Conservation (phyloP, 1,140 invertebrate species). For the Carposina sasakii region DNA sequence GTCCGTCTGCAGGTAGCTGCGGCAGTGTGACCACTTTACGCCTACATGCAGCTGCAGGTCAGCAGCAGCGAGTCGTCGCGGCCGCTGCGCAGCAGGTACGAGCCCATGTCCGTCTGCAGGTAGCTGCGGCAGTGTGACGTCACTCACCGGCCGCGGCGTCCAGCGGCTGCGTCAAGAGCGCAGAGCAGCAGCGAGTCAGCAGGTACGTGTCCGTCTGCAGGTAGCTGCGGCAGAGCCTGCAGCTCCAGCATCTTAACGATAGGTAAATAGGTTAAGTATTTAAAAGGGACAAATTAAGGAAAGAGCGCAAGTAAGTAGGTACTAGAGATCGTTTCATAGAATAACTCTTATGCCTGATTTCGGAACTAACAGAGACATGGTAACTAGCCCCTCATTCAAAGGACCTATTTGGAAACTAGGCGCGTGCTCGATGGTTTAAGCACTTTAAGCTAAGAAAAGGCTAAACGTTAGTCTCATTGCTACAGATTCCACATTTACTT, state of each 20-base stretch:
- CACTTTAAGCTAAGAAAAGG: too few species aligned
- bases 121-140: conserved; percentile 89
- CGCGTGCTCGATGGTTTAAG: too few species aligned
- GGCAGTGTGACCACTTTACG: conserved; percentile 82
- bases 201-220: conserved; percentile 91
- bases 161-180: conserved; percentile 84
- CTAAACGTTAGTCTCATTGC: too few species aligned
- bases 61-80: conserved; percentile 87
- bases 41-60: conserved; percentile 88
- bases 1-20: conserved; percentile 87
- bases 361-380: too few species aligned
- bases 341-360: too few species aligned
- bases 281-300: too few species aligned
- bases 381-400: too few species aligned
- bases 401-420: too few species aligned
- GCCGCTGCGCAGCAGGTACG: conserved; percentile 85
- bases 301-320: too few species aligned
- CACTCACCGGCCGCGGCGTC: conserved; percentile 84
- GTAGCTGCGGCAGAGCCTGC: conserved; percentile 88
- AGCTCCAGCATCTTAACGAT: conserved; percentile 87
- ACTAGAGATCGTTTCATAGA: too few species aligned
- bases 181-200: conserved; percentile 88
- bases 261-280: too few species aligned
- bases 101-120: conserved; percentile 91
- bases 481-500: too few species aligned